These are phyloP conservation scores for Pollenia amentaria DNA, from an alignment of 2,888 invertebrate species.

Conservation along the genomic window DNA sequence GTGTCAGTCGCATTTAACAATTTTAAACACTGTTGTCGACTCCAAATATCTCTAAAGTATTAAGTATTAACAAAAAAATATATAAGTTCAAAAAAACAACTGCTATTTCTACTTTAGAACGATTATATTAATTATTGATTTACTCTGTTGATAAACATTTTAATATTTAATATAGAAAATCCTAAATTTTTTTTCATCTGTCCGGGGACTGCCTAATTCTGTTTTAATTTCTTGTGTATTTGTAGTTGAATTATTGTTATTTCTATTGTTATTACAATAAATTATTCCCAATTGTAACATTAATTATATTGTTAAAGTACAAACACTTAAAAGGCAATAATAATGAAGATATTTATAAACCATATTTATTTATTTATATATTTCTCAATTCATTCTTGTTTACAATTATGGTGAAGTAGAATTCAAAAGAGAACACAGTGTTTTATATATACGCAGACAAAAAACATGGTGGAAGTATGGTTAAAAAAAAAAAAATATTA, in stretches of 20 bases:
- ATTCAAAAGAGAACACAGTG: background rate
- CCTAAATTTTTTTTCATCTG: background rate
- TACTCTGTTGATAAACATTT: background rate
- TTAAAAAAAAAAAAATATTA: too few relatives aligned
- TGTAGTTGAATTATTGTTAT: background rate
- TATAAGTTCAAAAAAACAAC: too few relatives aligned
- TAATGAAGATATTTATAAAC: background rate
- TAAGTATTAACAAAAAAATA: too few relatives aligned
- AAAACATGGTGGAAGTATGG: too few relatives aligned
- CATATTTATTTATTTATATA: background rate
- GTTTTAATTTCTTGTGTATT: background rate
- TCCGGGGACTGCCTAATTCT: background rate
- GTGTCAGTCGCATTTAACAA: too few relatives aligned
- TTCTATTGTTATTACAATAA: slow-evolving; percentile 19
- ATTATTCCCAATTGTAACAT: slow-evolving; percentile 64
- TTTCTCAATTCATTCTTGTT: background rate
- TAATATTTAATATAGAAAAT: background rate
- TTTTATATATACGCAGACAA: too few relatives aligned
- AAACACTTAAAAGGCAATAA: slow-evolving; percentile 61
- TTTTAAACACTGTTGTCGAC: too few relatives aligned
- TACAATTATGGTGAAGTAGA: background rate
- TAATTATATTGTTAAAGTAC: slow-evolving; percentile 56
- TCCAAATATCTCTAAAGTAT: too few relatives aligned
- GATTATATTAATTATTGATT: background rate
- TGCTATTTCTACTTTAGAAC: background rate